These are phyloP conservation scores for Scomber scombrus DNA, from an alignment of 2,113 vertebrate genomes.

Conservation along the genomic window DNA sequence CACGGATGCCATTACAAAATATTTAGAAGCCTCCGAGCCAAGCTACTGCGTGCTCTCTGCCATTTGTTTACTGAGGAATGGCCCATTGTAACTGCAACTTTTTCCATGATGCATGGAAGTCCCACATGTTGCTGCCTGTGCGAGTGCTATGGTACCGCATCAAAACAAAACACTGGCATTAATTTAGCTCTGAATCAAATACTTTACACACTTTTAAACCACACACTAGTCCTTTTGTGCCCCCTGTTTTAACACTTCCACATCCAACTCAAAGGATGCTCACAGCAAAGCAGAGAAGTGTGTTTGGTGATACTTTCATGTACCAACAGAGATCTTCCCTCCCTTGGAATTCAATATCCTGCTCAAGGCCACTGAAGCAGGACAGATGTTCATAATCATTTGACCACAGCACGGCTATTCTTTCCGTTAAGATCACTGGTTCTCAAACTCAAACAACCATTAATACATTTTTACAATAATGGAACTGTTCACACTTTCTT, in stretches of 20 bases:
- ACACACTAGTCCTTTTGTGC: not conserved
- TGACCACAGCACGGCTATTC: not conserved
- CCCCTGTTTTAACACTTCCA: slow-evolving; percentile 9
- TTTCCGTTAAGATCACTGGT: not conserved
- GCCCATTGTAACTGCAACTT: slow-evolving; percentile 13
- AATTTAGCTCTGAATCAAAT: not conserved
- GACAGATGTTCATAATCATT: not conserved
- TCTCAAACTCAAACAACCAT: not conserved
- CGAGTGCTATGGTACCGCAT: not conserved
- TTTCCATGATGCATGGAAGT: slow-evolving; percentile 33
- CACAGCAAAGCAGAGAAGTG: not conserved
- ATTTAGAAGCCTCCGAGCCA: slow-evolving; percentile 46
- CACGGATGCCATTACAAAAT: slow-evolving; percentile 61
- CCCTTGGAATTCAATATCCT: slow-evolving; percentile 14
- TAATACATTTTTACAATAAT: not conserved
- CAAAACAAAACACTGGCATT: slow-evolving; percentile 25
- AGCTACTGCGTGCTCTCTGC: slow-evolving; percentile 49
- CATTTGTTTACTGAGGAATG: slow-evolving; percentile 38
- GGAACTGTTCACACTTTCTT: not conserved
- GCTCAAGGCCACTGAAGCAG: not conserved
- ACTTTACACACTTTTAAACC: not conserved
- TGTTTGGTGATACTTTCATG: not conserved
- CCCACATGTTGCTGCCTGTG: not conserved
- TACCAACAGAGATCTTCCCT: not conserved
- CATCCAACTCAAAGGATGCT: not conserved